phyloP scores from a whole-genome alignment of 2,797 vertebrate genomes.

The Chrosomus eos region DNA sequence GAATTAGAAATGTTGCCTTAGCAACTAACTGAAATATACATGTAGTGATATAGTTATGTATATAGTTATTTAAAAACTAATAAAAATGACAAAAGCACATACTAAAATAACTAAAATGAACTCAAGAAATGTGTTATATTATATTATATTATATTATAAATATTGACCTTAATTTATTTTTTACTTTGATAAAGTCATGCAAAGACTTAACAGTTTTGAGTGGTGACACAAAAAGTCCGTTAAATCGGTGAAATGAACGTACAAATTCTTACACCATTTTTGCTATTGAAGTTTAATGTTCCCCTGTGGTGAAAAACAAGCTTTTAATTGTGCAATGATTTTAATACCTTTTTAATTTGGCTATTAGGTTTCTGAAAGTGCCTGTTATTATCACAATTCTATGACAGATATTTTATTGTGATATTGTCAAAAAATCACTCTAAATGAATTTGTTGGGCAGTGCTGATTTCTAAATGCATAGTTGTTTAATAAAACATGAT shows the following conservation, averaged over 20 bases:
- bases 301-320: too few species aligned
- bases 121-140: too few species aligned
- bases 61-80: too few species aligned
- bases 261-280: not conserved
- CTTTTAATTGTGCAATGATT: not conserved
- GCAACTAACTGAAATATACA: not conserved
- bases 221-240: not conserved
- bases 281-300: not conserved
- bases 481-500: conserved; percentile 48
- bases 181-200: too few species aligned
- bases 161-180: too few species aligned
- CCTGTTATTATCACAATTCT: not conserved
- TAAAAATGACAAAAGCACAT: too few species aligned
- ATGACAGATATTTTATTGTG: not conserved
- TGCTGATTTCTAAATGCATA: not conserved
- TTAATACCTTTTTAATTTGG: not conserved
- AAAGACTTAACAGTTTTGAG: not conserved
- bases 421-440: not conserved
- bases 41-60: too few species aligned
- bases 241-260: not conserved
- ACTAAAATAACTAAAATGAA: too few species aligned
- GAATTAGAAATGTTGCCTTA: not conserved
- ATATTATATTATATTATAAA: too few species aligned
- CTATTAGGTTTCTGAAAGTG: not conserved
- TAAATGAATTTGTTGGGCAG: not conserved